These are phyloP conservation scores for Sebastes steindachneri DNA, from an alignment of 2,797 vertebrate genomes.

Conservation along the genomic window DNA sequence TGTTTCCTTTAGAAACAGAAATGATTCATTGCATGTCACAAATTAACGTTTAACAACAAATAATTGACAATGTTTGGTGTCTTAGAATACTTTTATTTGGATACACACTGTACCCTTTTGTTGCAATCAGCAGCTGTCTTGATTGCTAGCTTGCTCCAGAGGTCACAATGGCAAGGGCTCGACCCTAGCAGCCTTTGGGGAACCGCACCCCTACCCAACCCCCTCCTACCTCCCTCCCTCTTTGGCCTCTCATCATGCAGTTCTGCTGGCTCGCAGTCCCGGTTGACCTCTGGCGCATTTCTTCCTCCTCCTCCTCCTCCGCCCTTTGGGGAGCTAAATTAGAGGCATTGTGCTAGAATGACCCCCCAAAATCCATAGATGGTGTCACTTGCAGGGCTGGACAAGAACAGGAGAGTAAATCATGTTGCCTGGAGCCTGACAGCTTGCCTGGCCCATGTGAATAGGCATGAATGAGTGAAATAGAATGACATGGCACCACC, in stretches of 20 bases:
- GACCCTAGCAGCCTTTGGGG: constrained; percentile 85
- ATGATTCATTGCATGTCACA: background rate
- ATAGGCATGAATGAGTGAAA: constrained; percentile 58
- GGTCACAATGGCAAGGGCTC: constrained; percentile 84
- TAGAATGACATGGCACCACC: constrained; percentile 65
- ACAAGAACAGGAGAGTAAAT: constrained; percentile 76
- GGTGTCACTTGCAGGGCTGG: constrained; percentile 73
- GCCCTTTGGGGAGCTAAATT: constrained; percentile 83
- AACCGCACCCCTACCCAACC: constrained; percentile 81
- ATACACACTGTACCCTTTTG: constrained; percentile 40
- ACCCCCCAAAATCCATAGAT: constrained; percentile 85
- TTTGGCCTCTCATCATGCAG: constrained; percentile 52
- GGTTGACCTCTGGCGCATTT: constrained; percentile 84
- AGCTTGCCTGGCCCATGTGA: constrained; percentile 51
- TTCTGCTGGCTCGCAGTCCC: constrained; percentile 71
- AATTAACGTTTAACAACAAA: background rate
- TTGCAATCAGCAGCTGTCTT: constrained; percentile 70
- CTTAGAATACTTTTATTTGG: background rate
- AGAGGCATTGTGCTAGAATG: constrained; percentile 85
- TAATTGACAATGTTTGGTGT: background rate
- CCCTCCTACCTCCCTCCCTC: constrained; percentile 37
- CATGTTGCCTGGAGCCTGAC: constrained; percentile 62
- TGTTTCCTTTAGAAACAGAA: background rate
- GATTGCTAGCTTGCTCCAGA: constrained; percentile 74
- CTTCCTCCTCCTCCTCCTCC: constrained; percentile 67